Evolutionary conservation across 1,140 invertebrate genomes (phyloP).

Genomic region (Hylaeus anthracinus): DNA sequence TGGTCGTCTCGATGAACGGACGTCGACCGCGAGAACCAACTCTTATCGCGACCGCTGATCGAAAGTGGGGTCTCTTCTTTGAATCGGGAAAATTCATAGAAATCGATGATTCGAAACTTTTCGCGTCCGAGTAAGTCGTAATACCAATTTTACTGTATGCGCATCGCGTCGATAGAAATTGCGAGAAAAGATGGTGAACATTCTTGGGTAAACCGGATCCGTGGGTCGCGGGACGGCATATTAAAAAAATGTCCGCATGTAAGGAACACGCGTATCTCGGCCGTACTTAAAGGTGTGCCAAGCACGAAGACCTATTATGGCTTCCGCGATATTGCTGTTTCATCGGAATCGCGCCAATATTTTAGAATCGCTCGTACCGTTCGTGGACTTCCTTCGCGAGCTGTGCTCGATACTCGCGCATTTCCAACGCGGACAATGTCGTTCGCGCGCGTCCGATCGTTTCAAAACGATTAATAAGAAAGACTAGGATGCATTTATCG

Average conservation of each 20-base stretch:
- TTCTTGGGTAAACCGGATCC: not conserved
- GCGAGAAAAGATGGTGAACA: no score
- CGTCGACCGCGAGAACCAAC: not conserved
- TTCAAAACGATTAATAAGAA: no score
- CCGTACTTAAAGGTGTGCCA: constrained; percentile 76
- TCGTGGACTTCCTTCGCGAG: constrained; percentile 20
- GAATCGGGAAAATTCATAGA: no score
- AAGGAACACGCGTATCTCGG: constrained; percentile 64
- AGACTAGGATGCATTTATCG: no score
- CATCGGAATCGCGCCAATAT: constrained; percentile 69
- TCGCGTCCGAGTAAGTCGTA: no score
- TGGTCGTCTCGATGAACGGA: not conserved
- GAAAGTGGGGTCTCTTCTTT: no score
- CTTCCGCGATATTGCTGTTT: constrained; percentile 78
- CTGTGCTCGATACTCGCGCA: not conserved
- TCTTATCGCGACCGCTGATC: no score
- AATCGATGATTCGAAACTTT: no score
- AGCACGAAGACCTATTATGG: constrained; percentile 76
- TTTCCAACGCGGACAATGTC: not conserved
- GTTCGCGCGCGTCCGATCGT: no score
- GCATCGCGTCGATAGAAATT: no score
- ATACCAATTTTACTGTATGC: no score
- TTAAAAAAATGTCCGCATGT: constrained; percentile 44
- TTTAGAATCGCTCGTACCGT: constrained; percentile 22
- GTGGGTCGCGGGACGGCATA: constrained; percentile 43